phyloP scores from a whole-genome alignment of 2,113 vertebrate species.

The Odontophorus gujanensis region DNA sequence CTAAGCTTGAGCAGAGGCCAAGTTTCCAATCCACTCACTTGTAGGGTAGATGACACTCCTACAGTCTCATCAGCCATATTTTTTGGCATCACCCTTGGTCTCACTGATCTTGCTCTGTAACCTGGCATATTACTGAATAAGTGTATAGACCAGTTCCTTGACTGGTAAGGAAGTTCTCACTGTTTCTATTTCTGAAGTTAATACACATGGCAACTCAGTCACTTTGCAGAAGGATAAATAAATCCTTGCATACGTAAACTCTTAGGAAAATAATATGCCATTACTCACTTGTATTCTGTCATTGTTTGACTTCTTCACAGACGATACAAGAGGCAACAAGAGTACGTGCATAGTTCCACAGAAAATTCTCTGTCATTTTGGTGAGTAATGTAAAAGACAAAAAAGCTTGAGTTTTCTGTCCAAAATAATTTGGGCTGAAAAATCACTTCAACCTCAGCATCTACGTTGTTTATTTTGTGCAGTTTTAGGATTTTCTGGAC shows the following conservation, averaged over 20 bases:
- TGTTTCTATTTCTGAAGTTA: constrained; percentile 20
- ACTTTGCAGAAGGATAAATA: constrained; percentile 21
- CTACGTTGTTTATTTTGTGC: not conserved
- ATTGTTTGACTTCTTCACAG: constrained; percentile 13
- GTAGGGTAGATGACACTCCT: not conserved
- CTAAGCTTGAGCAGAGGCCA: not conserved
- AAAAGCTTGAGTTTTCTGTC: not conserved
- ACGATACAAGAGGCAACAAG: not conserved
- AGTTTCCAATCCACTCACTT: fast-evolving
- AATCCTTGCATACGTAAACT: not conserved
- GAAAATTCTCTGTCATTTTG: not conserved
- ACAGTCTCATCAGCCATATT: not conserved
- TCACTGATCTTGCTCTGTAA: not conserved
- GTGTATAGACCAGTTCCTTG: not conserved
- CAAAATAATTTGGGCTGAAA: not conserved
- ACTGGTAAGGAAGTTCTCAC: not conserved
- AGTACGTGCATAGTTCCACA: not conserved
- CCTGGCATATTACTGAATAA: not conserved
- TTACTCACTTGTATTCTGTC: constrained; percentile 55
- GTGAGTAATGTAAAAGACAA: not conserved
- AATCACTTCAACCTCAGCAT: not conserved
- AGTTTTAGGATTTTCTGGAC: not conserved
- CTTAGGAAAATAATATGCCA: not conserved
- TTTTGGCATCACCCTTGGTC: not conserved
- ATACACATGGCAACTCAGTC: constrained; percentile 4